Evolutionary conservation across 1,140 invertebrate genomes (phyloP).

Genomic region (Harpegnathos saltator): DNA sequence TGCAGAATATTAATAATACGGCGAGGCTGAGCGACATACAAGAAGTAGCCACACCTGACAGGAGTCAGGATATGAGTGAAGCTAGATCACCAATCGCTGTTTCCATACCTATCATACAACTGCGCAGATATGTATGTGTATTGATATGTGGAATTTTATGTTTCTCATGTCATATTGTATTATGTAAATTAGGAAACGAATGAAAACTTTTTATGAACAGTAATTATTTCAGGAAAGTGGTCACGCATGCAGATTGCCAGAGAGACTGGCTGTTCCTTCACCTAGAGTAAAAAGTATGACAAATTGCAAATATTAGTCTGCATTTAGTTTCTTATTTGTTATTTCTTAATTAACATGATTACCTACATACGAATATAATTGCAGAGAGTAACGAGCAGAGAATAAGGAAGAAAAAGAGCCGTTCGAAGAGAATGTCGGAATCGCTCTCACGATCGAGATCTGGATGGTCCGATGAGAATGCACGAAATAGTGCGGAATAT

Average conservation of each 20-base stretch:
- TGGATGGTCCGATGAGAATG: slow-evolving; percentile 55
- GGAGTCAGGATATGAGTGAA: slow-evolving; percentile 52
- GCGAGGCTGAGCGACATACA: slow-evolving; percentile 81
- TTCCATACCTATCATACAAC: slow-evolving; percentile 12
- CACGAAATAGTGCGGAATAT: slow-evolving; percentile 28
- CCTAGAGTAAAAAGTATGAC: slow-evolving; percentile 74
- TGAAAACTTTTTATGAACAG: slow-evolving; percentile 3
- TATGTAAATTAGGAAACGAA: neutral
- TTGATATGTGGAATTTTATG: neutral
- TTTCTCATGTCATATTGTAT: neutral
- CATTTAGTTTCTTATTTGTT: neutral
- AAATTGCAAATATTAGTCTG: slow-evolving; percentile 9
- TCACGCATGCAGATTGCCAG: slow-evolving; percentile 72
- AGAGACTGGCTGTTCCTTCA: slow-evolving; percentile 73
- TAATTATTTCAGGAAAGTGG: slow-evolving; percentile 71
- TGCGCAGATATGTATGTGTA: slow-evolving; percentile 58
- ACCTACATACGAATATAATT: slow-evolving; percentile 13
- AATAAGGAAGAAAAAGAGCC: slow-evolving; percentile 64
- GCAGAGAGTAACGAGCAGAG: slow-evolving; percentile 69
- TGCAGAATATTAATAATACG: slow-evolving; percentile 75
- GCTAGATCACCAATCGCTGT: slow-evolving; percentile 30
- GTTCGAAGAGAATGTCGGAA: slow-evolving; percentile 69
- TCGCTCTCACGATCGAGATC: slow-evolving; percentile 69
- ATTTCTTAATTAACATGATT: slow-evolving; percentile 14
- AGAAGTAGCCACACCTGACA: slow-evolving; percentile 72